These are phyloP conservation scores for Acanthopleura granulata DNA, from an alignment of 2,888 invertebrate genomes.

Conservation along the genomic window DNA sequence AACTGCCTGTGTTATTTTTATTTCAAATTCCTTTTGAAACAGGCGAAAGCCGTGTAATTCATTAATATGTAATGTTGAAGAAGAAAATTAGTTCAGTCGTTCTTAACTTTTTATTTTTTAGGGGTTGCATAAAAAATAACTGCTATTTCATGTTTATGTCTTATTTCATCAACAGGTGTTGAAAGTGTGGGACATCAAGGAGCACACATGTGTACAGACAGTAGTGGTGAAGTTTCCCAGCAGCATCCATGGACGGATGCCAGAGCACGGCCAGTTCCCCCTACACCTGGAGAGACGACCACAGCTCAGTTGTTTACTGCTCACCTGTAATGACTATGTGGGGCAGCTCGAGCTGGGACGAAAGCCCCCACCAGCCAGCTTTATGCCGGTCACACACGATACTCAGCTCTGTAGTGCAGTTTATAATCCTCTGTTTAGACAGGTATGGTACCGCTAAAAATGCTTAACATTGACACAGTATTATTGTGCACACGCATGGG, in stretches of 20 bases:
- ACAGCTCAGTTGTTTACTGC: constrained; percentile 56
- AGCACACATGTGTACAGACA: constrained; percentile 67
- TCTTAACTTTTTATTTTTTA: too few species aligned
- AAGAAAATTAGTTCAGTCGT: too few species aligned
- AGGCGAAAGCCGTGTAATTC: too few species aligned
- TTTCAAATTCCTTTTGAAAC: too few species aligned
- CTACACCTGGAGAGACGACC: constrained; percentile 55
- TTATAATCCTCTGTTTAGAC: constrained; percentile 66
- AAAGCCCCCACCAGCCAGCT: constrained; percentile 43
- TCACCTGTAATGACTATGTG: constrained; percentile 68
- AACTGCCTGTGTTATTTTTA: too few species aligned
- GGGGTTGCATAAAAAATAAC: too few species aligned
- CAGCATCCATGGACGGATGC: constrained; percentile 63
- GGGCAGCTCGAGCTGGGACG: constrained; percentile 61
- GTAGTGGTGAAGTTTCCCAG: constrained; percentile 65
- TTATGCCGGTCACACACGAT: constrained; percentile 57
- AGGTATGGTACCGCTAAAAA: constrained; percentile 42
- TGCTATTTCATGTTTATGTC: too few species aligned
- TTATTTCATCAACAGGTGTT: too few species aligned
- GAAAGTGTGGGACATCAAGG: constrained; percentile 68
- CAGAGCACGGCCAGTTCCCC: constrained; percentile 68
- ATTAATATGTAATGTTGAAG: too few species aligned
- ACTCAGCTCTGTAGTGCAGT: constrained; percentile 66
- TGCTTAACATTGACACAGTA: too few species aligned
- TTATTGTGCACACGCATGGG: too few species aligned